Evolutionary conservation across 2,113 vertebrate species (phyloP).

Genomic region (Ctenodactylus gundi): DNA sequence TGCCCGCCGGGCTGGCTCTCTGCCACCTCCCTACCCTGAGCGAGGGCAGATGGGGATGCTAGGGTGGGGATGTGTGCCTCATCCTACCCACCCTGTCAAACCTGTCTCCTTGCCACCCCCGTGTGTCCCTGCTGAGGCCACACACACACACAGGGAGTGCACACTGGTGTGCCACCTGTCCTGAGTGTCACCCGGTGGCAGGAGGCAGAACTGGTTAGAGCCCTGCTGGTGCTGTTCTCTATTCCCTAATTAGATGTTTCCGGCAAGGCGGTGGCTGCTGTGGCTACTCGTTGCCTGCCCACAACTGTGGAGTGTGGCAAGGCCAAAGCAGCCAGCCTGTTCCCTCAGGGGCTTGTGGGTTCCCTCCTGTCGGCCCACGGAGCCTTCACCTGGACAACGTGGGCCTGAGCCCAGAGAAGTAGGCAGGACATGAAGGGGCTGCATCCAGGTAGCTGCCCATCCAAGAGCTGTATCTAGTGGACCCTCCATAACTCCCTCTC

Average conservation of each 20-base stretch:
- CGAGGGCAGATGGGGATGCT: neutral
- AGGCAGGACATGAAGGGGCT: neutral
- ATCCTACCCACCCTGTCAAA: neutral
- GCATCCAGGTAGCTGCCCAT: neutral
- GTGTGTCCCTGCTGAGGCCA: neutral
- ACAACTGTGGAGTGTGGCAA: conserved; percentile 33
- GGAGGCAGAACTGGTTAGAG: conserved; percentile 63
- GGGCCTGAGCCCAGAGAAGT: neutral
- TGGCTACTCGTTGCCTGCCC: conserved; percentile 51
- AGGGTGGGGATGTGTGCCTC: conserved; percentile 43
- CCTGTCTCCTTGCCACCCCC: conserved; percentile 64
- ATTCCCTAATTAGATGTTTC: conserved; percentile 77
- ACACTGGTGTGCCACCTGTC: neutral
- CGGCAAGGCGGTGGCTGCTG: conserved; percentile 51
- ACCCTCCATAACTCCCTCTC: neutral
- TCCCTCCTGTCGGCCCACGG: neutral
- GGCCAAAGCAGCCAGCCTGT: neutral
- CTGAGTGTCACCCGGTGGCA: conserved; percentile 20
- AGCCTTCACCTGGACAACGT: neutral
- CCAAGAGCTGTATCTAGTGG: neutral
- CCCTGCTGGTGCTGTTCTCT: conserved; percentile 27
- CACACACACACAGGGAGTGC: conserved; percentile 2
- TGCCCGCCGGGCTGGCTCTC: neutral
- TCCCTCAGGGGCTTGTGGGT: neutral
- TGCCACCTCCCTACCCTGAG: neutral